Conservation (phyloP, 2,113 vertebrate species). For the Monopterus albus region DNA sequence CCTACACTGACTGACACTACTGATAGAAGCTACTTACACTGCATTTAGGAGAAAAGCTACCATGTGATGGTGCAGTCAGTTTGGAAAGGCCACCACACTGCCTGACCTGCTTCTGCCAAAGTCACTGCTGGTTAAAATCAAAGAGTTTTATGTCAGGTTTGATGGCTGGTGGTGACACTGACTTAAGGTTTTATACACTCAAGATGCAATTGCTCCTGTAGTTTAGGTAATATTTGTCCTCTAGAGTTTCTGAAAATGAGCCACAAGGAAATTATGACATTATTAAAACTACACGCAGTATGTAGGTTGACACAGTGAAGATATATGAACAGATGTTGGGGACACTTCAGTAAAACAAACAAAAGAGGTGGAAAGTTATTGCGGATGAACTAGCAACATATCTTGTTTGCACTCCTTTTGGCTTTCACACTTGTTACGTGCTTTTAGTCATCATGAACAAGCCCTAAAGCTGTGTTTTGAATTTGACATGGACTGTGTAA, state of each 20-base stretch:
- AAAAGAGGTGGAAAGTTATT: not conserved
- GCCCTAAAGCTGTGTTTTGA: conserved; percentile 18
- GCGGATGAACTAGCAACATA: not conserved
- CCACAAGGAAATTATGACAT: not conserved
- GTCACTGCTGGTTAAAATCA: conserved; percentile 44
- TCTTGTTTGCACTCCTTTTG: conserved; percentile 41
- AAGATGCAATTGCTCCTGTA: conserved; percentile 42
- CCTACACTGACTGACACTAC: conserved; percentile 51
- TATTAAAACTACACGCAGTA: not conserved
- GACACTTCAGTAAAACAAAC: conserved; percentile 9
- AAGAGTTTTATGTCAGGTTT: not conserved
- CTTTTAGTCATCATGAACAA: conserved; percentile 27
- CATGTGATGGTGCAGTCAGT: conserved; percentile 49
- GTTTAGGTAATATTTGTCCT: conserved; percentile 45
- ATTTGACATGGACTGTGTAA: conserved; percentile 32
- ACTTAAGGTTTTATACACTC: conserved; percentile 33
- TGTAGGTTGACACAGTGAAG: not conserved
- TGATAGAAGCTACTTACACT: conserved; percentile 66
- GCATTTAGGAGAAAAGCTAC: conserved; percentile 53
- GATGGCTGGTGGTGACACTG: conserved; percentile 40
- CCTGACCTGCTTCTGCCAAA: conserved; percentile 37
- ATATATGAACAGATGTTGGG: not conserved
- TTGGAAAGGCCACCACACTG: conserved; percentile 60
- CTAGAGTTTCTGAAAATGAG: conserved; percentile 17
- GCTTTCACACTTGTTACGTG: conserved; percentile 20